Base-by-base conservation (phyloP, 2,797 vertebrate species). In the Siniperca obscura region DNA sequence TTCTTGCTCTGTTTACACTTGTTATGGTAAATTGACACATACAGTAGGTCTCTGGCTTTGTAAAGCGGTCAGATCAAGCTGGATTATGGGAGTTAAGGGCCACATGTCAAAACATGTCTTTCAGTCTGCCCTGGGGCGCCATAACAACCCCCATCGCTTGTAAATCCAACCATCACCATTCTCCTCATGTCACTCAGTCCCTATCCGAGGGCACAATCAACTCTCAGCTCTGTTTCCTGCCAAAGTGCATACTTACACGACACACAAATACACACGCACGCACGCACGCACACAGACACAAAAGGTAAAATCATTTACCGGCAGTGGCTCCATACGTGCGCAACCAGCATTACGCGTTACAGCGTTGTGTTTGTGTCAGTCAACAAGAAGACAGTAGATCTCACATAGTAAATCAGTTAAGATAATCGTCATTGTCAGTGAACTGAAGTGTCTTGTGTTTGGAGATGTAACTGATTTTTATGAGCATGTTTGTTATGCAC, bases 71-170 rank as follows among this genome's bases (percentile, higher is more conserved):
- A 86, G 86, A 89, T 84, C 75, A 78, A 81, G 64, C 70, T 80
- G 86, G 86, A 91, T 92, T 87, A 88, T 56, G 68, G 72, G 85
- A 87, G 88, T 88, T 85, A 92, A 90, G 76, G 78, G 79, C 83
- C 82, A 77, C 93, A 82, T 83, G 85, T 93, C 90, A 91, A 90
- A 91, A 93, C 90, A 87, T 14, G 82, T 73, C 83, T 81, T 72
- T 88, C 86, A 84, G 78, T 86, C 77, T 81, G 80, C 84, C 85
- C 76, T 2, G 36, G 78, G 87, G 87, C 78, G 74, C 89, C 89
- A 90, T 48, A 91, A 90, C 86, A 90, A 88, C 83, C 85, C 68
- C 73, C 65, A 80, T 82, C 69, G 66, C 78, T 59, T 11, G 10
- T 70, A 86, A 76, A 85, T 67, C 65, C 70, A 82, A 69, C 79